Percentiles rank a stretch among this genome's conserved stretches.
Conservation (phyloP, 2,888 invertebrate genomes). For the Trimorus sp. region DNA sequence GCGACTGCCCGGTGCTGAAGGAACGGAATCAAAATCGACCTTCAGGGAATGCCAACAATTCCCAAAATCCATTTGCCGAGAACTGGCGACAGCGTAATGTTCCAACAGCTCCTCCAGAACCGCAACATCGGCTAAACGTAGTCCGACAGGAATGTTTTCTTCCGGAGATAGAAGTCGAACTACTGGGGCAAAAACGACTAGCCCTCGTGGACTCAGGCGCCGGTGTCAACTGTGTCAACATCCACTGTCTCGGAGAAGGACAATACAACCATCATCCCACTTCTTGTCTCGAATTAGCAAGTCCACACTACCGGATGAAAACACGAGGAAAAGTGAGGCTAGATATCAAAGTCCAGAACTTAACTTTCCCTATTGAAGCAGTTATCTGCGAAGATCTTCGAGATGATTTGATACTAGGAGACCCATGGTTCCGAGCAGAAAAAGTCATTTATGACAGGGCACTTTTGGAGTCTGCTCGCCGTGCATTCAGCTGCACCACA, state of each 20-base stretch:
- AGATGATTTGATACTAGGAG: not conserved
- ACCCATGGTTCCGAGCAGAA: slow-evolving; percentile 9
- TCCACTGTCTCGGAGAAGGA: not conserved
- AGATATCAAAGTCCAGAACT: slow-evolving; percentile 7
- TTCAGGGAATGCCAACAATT: not conserved
- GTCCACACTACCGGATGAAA: too few species aligned
- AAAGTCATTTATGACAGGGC: not conserved
- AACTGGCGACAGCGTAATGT: too few species aligned
- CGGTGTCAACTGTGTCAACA: slow-evolving; percentile 37
- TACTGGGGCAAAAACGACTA: not conserved
- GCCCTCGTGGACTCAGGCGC: slow-evolving; percentile 54
- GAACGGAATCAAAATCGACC: slow-evolving; percentile 1
- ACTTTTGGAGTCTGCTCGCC: too few species aligned
- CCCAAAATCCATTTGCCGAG: not conserved
- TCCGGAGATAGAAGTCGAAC: not conserved
- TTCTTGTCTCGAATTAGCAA: not conserved
- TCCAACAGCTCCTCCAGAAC: too few species aligned
- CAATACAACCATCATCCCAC: not conserved
- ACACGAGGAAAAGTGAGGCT: too few species aligned
- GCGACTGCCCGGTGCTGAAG: slow-evolving; percentile 12
- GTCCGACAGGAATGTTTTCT: too few species aligned
- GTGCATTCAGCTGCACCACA: too few species aligned
- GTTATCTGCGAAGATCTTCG: slow-evolving; percentile 15
- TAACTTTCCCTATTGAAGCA: not conserved
- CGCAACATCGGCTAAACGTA: too few species aligned